Percentiles rank a stretch among this genome's conserved stretches.
phyloP scores from a whole-genome alignment of 2,113 vertebrate species.

The Erythrolamprus reginae region DNA sequence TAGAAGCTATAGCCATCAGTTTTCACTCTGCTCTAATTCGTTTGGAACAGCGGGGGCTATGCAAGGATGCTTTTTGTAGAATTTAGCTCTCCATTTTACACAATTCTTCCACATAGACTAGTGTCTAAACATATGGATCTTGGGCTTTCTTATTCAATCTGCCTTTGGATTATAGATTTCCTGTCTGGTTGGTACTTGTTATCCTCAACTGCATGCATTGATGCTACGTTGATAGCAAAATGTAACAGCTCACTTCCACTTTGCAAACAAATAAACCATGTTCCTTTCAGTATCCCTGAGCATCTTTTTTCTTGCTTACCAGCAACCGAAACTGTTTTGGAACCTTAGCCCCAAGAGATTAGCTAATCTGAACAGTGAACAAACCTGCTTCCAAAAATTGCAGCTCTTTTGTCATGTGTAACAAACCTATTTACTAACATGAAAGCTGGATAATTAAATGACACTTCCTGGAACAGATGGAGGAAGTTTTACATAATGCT shows the following conservation, averaged over 20 bases:
- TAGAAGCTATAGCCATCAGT: too few species aligned
- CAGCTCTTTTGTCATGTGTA: constrained; percentile 25
- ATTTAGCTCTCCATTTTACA: too few species aligned
- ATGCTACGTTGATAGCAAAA: background rate
- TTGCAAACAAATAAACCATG: background rate
- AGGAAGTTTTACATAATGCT: constrained; percentile 24
- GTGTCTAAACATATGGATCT: too few species aligned
- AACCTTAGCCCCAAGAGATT: constrained; percentile 1
- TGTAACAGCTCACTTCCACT: background rate
- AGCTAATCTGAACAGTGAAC: constrained; percentile 21
- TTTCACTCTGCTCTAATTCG: too few species aligned
- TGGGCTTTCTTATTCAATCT: too few species aligned
- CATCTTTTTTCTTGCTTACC: constrained; percentile 1
- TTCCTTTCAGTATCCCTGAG: background rate
- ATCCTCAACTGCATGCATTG: background rate
- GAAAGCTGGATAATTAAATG: constrained; percentile 31
- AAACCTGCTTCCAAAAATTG: constrained; percentile 22
- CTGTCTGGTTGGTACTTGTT: background rate
- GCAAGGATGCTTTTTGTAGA: too few species aligned
- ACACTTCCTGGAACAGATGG: constrained; percentile 24
- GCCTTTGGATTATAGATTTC: too few species aligned
- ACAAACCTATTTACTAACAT: constrained; percentile 30
- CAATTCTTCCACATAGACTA: too few species aligned
- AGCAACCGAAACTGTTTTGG: constrained; percentile 9
- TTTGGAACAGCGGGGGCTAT: too few species aligned